These are phyloP conservation scores for Anas bernieri DNA, from an alignment of 2,797 vertebrate genomes.

Conservation along the genomic window DNA sequence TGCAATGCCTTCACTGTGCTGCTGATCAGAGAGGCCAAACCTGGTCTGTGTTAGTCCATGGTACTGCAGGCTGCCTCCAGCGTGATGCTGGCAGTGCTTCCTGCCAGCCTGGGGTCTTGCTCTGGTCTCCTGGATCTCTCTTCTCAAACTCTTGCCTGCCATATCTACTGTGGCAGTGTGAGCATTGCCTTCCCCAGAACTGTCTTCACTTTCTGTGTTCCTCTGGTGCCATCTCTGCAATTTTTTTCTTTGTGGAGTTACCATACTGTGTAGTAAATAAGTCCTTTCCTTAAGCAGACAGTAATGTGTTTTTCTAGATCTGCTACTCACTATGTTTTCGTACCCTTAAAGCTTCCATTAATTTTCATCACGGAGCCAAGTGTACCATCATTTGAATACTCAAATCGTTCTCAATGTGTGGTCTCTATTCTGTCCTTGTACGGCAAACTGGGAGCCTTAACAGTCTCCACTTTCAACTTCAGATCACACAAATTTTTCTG, in stretches of 20 bases:
- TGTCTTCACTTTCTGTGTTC: not conserved
- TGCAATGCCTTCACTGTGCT: not conserved
- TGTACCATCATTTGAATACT: not conserved
- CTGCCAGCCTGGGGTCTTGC: accelerated
- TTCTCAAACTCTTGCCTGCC: not conserved
- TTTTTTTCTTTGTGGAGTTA: not conserved
- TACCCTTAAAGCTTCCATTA: not conserved
- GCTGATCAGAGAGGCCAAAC: not conserved
- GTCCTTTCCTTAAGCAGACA: not conserved
- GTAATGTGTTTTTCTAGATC: not conserved
- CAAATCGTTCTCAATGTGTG: not conserved
- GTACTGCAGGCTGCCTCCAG: not conserved
- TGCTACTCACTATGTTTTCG: not conserved
- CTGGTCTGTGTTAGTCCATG: not conserved
- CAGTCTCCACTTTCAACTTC: not conserved
- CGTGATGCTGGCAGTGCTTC: not conserved
- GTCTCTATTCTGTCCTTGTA: not conserved
- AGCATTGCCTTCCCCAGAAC: not conserved
- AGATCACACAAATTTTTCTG: not conserved
- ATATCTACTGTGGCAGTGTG: not conserved
- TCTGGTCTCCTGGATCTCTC: not conserved
- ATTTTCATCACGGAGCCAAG: not conserved
- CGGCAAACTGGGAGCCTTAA: not conserved
- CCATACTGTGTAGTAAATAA: not conserved
- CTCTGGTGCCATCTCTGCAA: not conserved